Evolutionary conservation across 2,888 invertebrate genomes (phyloP).

Genomic region (Cephus runcator): DNA sequence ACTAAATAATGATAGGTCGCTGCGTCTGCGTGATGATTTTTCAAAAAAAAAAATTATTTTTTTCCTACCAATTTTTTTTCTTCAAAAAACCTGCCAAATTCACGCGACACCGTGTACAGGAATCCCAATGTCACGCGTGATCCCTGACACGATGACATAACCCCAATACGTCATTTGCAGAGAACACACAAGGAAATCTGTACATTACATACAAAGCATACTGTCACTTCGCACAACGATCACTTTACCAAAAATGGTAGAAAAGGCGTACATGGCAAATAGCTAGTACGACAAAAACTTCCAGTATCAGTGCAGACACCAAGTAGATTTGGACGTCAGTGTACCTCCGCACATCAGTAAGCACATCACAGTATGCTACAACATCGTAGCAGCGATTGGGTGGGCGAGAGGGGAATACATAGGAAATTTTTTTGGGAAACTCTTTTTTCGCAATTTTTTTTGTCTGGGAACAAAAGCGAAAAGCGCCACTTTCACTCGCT

Average conservation of each 20-base stretch:
- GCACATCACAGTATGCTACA: slow-evolving; percentile 59
- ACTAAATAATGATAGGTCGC: background rate
- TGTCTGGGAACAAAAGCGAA: background rate
- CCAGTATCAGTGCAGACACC: slow-evolving; percentile 57
- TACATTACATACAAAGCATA: slow-evolving; percentile 61
- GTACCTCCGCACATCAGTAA: slow-evolving; percentile 54
- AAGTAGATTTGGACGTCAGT: slow-evolving; percentile 51
- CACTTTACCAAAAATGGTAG: slow-evolving; percentile 39
- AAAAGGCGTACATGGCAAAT: slow-evolving; percentile 57
- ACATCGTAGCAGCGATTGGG: slow-evolving; percentile 39
- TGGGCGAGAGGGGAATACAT: background rate
- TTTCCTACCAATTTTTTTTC: background rate
- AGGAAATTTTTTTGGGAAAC: background rate
- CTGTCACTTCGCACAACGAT: slow-evolving; percentile 46
- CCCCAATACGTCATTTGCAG: background rate
- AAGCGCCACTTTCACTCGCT: background rate
- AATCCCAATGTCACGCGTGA: background rate
- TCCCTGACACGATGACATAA: background rate
- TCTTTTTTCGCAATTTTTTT: background rate
- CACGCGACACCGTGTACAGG: background rate
- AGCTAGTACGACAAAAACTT: slow-evolving; percentile 59
- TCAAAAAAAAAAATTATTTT: background rate
- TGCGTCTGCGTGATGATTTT: background rate
- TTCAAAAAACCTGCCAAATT: background rate
- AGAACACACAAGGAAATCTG: slow-evolving; percentile 36